Percentiles rank a stretch among this genome's conserved stretches.
Evolutionary conservation across 1,140 invertebrate species (phyloP).

Genomic region (Acromyrmex heyeri): DNA sequence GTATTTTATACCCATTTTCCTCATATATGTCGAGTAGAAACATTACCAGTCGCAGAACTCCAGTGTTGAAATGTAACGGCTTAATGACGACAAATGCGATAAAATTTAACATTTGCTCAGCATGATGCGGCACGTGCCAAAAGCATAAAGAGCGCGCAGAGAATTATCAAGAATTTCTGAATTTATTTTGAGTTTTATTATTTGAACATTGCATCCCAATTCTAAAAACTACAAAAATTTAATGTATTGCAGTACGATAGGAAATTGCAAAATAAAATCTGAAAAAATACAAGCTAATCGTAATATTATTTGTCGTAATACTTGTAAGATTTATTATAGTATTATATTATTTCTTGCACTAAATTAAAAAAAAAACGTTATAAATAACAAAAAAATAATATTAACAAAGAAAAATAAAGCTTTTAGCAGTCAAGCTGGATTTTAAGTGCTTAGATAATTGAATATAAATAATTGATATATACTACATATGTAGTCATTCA

Average conservation of each 20-base stretch:
- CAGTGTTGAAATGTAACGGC: conserved; percentile 4
- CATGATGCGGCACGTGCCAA: not conserved
- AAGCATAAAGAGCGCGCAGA: not conserved
- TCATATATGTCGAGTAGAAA: conserved; percentile 8
- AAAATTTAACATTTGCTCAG: conserved; percentile 38
- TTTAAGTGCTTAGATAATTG: no score
- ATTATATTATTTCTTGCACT: no score
- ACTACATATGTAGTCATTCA: no score
- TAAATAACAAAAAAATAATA: not conserved
- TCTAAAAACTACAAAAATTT: not conserved
- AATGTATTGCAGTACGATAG: not conserved
- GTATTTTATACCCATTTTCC: conserved; percentile 26
- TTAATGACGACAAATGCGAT: conserved; percentile 20
- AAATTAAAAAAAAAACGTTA: not conserved
- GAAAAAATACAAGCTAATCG: not conserved
- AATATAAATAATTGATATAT: no score
- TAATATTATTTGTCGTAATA: not conserved
- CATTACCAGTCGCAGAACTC: conserved; percentile 1
- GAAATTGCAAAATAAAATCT: not conserved
- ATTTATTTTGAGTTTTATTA: conserved; percentile 12
- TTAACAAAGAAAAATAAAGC: no score
- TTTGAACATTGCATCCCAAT: not conserved
- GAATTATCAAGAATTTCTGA: conserved; percentile 18
- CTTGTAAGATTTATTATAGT: no score
- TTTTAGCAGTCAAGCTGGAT: no score